phyloP scores from a whole-genome alignment of 2,113 vertebrate species.

The Microtus ochrogaster region DNA sequence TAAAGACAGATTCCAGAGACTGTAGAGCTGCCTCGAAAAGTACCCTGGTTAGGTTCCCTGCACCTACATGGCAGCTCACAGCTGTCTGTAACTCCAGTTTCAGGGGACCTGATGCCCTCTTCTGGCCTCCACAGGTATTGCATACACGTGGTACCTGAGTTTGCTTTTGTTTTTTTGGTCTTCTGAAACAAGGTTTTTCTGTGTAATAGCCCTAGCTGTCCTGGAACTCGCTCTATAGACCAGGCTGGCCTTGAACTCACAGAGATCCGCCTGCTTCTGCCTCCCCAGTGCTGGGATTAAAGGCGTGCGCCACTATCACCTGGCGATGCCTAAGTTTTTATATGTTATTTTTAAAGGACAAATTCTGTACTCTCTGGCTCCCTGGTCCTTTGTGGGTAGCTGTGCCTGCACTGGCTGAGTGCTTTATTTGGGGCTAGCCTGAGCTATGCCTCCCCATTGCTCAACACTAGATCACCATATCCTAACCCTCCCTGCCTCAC shows the following conservation, averaged over 20 bases:
- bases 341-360: not conserved
- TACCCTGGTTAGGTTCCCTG: not conserved
- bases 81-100: not conserved
- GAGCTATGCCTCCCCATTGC: not conserved
- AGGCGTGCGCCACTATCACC: too few species aligned
- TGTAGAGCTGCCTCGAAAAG: not conserved
- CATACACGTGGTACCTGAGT: not conserved
- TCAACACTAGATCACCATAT: not conserved
- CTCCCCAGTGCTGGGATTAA: too few species aligned
- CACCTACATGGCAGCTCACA: not conserved
- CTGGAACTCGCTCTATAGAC: too few species aligned
- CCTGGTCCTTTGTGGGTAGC: not conserved
- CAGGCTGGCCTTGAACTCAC: too few species aligned
- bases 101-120: not conserved
- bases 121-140: not conserved
- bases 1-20: not conserved
- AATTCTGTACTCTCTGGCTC: not conserved
- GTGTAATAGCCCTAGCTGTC: too few species aligned
- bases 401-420: rapidly evolving
- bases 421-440: not conserved
- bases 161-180: too few species aligned
- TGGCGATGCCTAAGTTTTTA: too few species aligned
- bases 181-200: too few species aligned
- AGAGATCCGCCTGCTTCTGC: too few species aligned
- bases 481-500: not conserved